Percentiles rank a stretch among this genome's conserved stretches.
Conservation (phyloP, 2,113 vertebrate genomes). For the Corythornis madagascariensis region DNA sequence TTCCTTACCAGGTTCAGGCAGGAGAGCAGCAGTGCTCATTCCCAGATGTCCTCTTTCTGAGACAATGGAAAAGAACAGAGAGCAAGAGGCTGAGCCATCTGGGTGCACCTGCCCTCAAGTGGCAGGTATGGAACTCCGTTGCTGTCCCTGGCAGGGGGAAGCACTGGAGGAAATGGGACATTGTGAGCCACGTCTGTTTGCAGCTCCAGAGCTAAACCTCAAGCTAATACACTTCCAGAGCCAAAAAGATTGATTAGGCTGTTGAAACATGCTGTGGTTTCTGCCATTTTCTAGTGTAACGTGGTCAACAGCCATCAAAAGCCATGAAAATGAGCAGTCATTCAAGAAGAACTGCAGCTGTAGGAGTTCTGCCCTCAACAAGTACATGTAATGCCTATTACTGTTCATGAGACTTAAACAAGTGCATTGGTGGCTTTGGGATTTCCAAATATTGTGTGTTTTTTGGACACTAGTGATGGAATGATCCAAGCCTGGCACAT, state of each 20-base stretch:
- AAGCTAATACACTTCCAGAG: neutral
- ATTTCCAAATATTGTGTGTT: neutral
- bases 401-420: neutral
- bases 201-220: neutral
- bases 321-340: neutral
- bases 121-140: fast-evolving
- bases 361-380: neutral
- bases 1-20: neutral
- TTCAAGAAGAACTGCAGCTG: slow-evolving; percentile 16
- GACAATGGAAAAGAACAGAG: neutral
- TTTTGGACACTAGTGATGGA: neutral
- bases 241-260: neutral
- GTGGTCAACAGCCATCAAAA: neutral
- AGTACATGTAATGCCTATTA: neutral
- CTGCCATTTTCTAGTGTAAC: neutral
- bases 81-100: too few species aligned
- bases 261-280: neutral
- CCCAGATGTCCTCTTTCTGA: neutral
- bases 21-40: neutral
- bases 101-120: fast-evolving
- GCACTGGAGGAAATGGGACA: fast-evolving
- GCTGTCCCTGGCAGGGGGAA: fast-evolving
- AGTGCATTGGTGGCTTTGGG: neutral
- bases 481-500: neutral
- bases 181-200: neutral